Evolutionary conservation across 2,888 invertebrate species (phyloP).

Genomic region (Tenthredo notha): DNA sequence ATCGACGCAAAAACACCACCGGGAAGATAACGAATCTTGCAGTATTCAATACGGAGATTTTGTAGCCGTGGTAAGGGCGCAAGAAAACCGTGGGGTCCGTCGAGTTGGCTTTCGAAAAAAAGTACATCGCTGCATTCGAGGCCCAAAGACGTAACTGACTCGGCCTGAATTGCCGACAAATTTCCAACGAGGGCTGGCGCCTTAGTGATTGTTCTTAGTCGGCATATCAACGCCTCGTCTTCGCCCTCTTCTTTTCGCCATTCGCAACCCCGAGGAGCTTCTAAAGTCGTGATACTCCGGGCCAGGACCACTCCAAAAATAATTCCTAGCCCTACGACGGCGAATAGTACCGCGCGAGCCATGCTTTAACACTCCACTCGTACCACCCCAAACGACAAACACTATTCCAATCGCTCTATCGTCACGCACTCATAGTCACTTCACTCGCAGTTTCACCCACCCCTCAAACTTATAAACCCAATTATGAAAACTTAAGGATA

Average conservation of each 20-base stretch:
- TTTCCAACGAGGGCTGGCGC: conserved; percentile 86
- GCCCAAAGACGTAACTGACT: conserved; percentile 84
- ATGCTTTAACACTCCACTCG: conserved; percentile 45
- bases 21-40: conserved; percentile 88
- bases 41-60: conserved; percentile 86
- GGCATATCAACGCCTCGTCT: conserved; percentile 83
- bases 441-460: conserved; percentile 45
- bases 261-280: conserved; percentile 86
- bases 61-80: conserved; percentile 84
- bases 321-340: conserved; percentile 21
- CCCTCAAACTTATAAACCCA: background rate
- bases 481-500: background rate
- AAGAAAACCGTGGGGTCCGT: conserved; percentile 80
- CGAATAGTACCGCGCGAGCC: conserved; percentile 1
- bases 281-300: conserved; percentile 76
- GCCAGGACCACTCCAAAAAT: conserved; percentile 55
- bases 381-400: conserved; percentile 53
- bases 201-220: conserved; percentile 86
- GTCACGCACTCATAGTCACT: conserved; percentile 75
- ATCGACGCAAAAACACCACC: conserved; percentile 85
- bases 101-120: conserved; percentile 86
- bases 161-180: conserved; percentile 85
- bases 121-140: conserved; percentile 88
- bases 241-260: conserved; percentile 81
- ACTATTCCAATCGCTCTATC: conserved; percentile 60